Conservation (phyloP, 2,888 invertebrate species). For the Dryococelus australis region DNA sequence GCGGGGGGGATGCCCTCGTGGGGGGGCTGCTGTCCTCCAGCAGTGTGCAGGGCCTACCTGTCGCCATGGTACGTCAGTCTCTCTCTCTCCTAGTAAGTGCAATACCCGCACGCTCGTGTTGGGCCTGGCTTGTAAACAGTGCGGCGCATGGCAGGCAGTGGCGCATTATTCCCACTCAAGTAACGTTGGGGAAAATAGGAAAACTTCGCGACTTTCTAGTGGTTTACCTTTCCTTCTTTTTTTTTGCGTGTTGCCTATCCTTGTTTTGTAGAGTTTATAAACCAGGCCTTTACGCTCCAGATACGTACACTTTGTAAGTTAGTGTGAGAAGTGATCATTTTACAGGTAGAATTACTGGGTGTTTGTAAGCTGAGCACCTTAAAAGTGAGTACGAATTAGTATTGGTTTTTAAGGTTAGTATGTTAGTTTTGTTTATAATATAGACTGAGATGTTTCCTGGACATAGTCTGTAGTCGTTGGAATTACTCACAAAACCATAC, state of each 20-base stretch:
- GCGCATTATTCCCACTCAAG: too few species aligned
- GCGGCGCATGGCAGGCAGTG: too few species aligned
- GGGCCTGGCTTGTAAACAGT: not conserved
- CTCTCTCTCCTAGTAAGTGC: not conserved
- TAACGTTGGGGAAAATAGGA: too few species aligned
- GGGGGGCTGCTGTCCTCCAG: slow-evolving; percentile 62
- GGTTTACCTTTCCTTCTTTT: not conserved
- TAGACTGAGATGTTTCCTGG: too few species aligned
- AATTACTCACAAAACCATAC: too few species aligned
- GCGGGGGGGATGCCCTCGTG: slow-evolving; percentile 51
- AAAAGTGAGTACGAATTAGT: too few species aligned
- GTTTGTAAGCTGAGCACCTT: too few species aligned
- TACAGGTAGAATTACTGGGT: not conserved
- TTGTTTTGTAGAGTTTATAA: not conserved
- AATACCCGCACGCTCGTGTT: not conserved
- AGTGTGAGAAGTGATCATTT: not conserved
- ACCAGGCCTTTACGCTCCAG: not conserved
- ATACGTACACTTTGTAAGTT: not conserved
- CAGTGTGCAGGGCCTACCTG: slow-evolving; percentile 34
- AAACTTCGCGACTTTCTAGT: too few species aligned
- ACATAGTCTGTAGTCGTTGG: too few species aligned
- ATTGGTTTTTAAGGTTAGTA: too few species aligned
- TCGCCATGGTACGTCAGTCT: slow-evolving; percentile 24
- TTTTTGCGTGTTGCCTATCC: not conserved
- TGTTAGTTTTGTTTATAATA: too few species aligned